Conservation (phyloP, 2,113 vertebrate genomes). For the Hylia prasina region DNA sequence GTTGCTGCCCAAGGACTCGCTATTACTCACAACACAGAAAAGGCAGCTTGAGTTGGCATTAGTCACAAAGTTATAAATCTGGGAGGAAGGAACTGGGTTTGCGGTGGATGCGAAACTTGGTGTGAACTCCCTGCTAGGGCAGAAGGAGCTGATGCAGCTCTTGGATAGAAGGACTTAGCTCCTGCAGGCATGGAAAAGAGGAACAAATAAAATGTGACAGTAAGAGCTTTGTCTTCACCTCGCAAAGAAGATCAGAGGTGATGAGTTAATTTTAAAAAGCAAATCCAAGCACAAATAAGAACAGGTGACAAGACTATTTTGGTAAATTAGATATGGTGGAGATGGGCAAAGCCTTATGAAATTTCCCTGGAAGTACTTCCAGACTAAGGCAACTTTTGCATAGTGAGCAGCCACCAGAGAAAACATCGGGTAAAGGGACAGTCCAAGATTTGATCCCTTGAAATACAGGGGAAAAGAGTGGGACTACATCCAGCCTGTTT, state of each 20-base stretch:
- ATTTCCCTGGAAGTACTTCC: not conserved
- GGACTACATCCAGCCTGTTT: not conserved
- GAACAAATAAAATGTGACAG: not conserved
- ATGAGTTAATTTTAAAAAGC: not conserved
- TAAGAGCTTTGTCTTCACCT: not conserved
- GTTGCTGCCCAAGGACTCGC: not conserved
- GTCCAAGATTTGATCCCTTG: not conserved
- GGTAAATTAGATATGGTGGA: not conserved
- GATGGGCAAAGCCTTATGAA: not conserved
- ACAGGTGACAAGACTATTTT: not conserved
- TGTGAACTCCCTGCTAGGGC: not conserved
- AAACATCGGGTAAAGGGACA: not conserved
- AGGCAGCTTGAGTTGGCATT: not conserved
- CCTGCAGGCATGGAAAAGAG: not conserved
- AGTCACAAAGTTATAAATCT: not conserved
- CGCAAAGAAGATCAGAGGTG: not conserved
- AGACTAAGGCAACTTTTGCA: not conserved
- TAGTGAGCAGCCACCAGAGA: not conserved
- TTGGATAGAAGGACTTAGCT: not conserved
- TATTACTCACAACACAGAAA: not conserved
- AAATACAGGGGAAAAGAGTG: not conserved
- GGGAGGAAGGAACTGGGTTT: not conserved
- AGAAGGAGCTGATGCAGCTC: not conserved
- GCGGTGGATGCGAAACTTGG: accelerated
- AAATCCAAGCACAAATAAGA: not conserved